These are phyloP conservation scores for Argyra leucocephala DNA, from an alignment of 2,888 invertebrate genomes.

Conservation along the genomic window DNA sequence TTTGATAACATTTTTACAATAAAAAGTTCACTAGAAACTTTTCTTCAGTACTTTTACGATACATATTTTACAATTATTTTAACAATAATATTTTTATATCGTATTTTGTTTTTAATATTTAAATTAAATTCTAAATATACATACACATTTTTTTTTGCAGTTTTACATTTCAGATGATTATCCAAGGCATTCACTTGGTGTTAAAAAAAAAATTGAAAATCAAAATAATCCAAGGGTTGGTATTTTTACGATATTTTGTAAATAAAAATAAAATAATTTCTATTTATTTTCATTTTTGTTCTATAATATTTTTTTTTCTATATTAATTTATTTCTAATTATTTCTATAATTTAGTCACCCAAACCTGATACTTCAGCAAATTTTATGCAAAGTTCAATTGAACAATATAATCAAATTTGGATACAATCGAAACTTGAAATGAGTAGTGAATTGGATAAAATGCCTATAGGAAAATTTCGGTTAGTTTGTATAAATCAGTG, in stretches of 20 bases:
- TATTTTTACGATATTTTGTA: slow-evolving; percentile 33
- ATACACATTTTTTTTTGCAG: slow-evolving; percentile 19
- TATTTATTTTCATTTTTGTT: too few species aligned
- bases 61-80: not conserved
- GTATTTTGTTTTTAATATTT: not conserved
- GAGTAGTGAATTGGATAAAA: slow-evolving; percentile 68
- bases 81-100: not conserved
- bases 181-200: slow-evolving; percentile 50
- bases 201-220: slow-evolving; percentile 57
- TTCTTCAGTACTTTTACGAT: not conserved
- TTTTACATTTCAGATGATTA: slow-evolving; percentile 27
- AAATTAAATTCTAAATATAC: too few species aligned
- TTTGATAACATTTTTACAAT: slow-evolving; percentile 24
- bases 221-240: slow-evolving; percentile 29
- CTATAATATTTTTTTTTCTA: too few species aligned
- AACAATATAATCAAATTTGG: slow-evolving; percentile 42
- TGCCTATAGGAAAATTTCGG: slow-evolving; percentile 74
- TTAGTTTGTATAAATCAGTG: slow-evolving; percentile 41
- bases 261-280: too few species aligned
- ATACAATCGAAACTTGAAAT: slow-evolving; percentile 56
- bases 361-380: slow-evolving; percentile 27
- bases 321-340: slow-evolving; percentile 20
- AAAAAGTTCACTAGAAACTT: not conserved
- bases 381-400: slow-evolving; percentile 43
- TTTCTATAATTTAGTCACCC: slow-evolving; percentile 26